Conservation (phyloP, 2,797 vertebrate species). For the Netta rufina region DNA sequence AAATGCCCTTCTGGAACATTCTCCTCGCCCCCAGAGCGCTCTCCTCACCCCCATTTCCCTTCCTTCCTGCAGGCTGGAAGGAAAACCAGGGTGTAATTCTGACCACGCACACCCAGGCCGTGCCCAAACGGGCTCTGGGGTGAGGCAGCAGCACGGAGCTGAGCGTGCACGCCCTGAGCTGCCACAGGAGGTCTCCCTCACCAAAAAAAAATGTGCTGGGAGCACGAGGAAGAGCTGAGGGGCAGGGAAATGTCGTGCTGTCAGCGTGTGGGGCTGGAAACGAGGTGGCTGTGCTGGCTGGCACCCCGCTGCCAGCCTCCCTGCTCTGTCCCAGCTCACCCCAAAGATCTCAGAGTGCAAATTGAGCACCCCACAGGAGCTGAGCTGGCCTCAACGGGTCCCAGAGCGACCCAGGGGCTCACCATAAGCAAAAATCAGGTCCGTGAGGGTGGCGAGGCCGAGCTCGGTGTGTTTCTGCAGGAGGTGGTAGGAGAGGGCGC, state of each 20-base stretch:
- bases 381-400: neutral
- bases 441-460: slow-evolving; percentile 79
- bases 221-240: too few relatives aligned
- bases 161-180: neutral
- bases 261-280: neutral
- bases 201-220: neutral
- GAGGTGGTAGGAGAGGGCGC: slow-evolving; percentile 92
- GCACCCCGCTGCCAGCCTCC: neutral
- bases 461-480: slow-evolving; percentile 85
- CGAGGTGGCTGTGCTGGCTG: neutral
- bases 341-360: accelerated
- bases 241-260: too few relatives aligned
- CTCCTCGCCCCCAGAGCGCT: accelerated
- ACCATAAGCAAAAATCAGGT: slow-evolving; percentile 89
- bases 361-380: accelerated
- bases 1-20: accelerated
- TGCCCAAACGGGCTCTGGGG: neutral
- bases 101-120: too few relatives aligned
- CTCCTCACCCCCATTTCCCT: neutral
- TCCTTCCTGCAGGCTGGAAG: accelerated
- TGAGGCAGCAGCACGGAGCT: neutral
- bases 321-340: neutral
- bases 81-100: neutral
- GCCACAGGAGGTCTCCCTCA: neutral
- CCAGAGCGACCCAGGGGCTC: neutral